Evolutionary conservation across 2,113 vertebrate genomes (phyloP).

Genomic region (Coptodon bakossiorum): DNA sequence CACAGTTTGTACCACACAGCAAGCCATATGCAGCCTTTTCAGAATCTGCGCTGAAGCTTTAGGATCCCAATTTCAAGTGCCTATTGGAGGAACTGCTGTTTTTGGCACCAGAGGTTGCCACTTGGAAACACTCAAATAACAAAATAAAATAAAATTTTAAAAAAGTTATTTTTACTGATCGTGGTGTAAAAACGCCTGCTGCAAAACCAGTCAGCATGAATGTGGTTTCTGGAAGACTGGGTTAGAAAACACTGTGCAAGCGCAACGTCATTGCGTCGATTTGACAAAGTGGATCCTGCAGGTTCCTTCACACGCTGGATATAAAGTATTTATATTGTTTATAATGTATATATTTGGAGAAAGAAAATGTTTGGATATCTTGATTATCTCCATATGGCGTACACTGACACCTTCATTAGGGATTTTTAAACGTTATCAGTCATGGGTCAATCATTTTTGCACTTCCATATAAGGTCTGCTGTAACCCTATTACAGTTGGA

Average conservation of each 20-base stretch:
- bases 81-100: neutral
- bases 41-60: neutral
- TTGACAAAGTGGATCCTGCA: neutral
- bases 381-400: neutral
- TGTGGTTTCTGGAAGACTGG: neutral
- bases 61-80: neutral
- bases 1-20: neutral
- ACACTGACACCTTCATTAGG: neutral
- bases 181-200: neutral
- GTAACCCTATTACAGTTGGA: neutral
- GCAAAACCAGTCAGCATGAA: neutral
- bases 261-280: accelerated
- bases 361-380: neutral
- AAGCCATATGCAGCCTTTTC: neutral
- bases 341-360: neutral
- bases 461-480: neutral
- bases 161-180: neutral
- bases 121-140: neutral
- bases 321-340: neutral
- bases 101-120: neutral
- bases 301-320: neutral
- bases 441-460: neutral
- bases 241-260: neutral
- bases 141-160: accelerated
- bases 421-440: neutral